Evolutionary conservation across 2,888 invertebrate species (phyloP), one percentile per base, ranked within the genome.

Genomic region (Perdita meconis): DNA sequence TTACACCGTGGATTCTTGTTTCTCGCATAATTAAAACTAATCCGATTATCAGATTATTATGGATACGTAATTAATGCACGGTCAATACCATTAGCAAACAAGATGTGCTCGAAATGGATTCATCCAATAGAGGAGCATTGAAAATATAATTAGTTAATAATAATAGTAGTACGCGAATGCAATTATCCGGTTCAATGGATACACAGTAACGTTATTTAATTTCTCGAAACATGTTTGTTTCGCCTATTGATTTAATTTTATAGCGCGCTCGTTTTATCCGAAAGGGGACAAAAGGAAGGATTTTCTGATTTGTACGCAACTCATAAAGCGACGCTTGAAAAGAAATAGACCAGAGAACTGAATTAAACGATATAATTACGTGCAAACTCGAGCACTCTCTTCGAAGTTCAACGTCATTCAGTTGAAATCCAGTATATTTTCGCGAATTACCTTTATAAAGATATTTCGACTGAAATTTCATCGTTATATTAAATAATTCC

Each of bases 21-120:
- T 60, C 59, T 44, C 59, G 64, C 22, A 19, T 66, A 59, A 77
- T 59, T 74, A 65, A 67, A 74, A 67, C 61, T 73, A 57, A 77
- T 74, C 44, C 63, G 74, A 63, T 74, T 74, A 67, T 26, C 51
- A 40, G 67, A 74, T 77, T 67, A 67, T 77, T 74, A 76, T 74
- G 74, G 63, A 42, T 51, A 26, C 16, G 26, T 74, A 76, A 77
- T 59, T 66, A 63, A 76, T 76, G 67, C 63, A 44, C 19, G 57
- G 57, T 51, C 38, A 44, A 38, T 40, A 24, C 38, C 57, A 67
- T 73, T 63, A 57, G 75, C 74, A 68, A 64, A 68, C 68, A 65
- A 59, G 68, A 55, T 22, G 22, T 47, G 68, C 13, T 16, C 26
- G 42, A 16, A 42, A 64, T 36, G 69, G 63, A 47, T 68, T 34